Evolutionary conservation across 2,888 invertebrate genomes (phyloP).

Genomic region (Amiota mariae): DNA sequence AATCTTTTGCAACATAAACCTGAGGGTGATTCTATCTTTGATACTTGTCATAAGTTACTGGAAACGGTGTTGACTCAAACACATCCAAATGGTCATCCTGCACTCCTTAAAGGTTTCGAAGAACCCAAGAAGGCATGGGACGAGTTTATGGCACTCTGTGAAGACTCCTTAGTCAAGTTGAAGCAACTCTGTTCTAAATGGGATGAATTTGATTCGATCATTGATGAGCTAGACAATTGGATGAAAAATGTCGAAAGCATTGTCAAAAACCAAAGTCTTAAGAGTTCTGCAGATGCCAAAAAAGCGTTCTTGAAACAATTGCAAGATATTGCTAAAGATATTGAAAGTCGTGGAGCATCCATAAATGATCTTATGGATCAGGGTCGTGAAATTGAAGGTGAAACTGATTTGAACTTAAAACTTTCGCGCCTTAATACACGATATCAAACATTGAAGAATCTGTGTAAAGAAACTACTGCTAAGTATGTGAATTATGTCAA

Average conservation of each 20-base stretch:
- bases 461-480: constrained; percentile 86
- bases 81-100: constrained; percentile 83
- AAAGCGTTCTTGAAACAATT: constrained; percentile 85
- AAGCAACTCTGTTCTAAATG: constrained; percentile 85
- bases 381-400: constrained; percentile 82
- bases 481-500: constrained; percentile 88
- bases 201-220: constrained; percentile 85
- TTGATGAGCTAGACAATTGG: constrained; percentile 88
- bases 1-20: constrained; percentile 83
- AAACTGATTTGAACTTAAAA: constrained; percentile 82
- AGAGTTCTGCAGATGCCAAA: constrained; percentile 89
- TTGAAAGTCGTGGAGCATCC: constrained; percentile 79
- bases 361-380: constrained; percentile 81
- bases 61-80: constrained; percentile 85
- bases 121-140: constrained; percentile 84
- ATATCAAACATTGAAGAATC: constrained; percentile 87
- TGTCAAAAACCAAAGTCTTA: constrained; percentile 91
- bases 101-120: constrained; percentile 82
- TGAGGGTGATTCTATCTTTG: constrained; percentile 83
- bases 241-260: constrained; percentile 87
- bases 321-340: constrained; percentile 81
- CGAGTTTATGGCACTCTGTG: constrained; percentile 82
- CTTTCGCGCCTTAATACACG: constrained; percentile 86
- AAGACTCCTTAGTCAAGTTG: constrained; percentile 81
- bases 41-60: constrained; percentile 81